Evolutionary conservation across 2,888 invertebrate genomes (phyloP).

Genomic region (Pteria penguin): DNA sequence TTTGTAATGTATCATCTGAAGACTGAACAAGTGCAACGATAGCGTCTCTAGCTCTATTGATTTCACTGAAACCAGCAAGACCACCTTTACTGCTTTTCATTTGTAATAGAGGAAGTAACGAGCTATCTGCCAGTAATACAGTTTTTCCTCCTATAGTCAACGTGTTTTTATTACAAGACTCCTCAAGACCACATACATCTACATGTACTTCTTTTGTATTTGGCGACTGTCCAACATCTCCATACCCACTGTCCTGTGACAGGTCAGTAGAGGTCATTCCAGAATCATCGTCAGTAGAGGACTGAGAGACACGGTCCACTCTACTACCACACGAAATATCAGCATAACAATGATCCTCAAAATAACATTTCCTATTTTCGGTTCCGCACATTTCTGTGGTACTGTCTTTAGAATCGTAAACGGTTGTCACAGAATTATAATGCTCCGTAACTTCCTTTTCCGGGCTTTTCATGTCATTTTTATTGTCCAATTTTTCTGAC

Average conservation of each 20-base stretch:
- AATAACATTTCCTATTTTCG: neutral
- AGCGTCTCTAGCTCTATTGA: conserved; percentile 33
- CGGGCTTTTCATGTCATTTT: neutral
- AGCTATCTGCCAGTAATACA: neutral
- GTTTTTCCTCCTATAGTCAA: neutral
- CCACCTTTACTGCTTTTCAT: neutral
- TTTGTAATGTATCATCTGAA: conserved; percentile 1
- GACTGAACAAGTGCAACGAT: conserved; percentile 25
- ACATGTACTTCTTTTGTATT: conserved; percentile 20
- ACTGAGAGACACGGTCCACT: neutral
- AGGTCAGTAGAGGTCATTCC: conserved; percentile 39
- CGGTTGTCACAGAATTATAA: neutral
- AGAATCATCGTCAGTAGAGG: neutral
- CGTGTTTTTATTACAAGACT: neutral
- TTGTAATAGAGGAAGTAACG: neutral
- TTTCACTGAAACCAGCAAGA: conserved; percentile 22
- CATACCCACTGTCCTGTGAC: conserved; percentile 63
- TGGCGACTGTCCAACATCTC: conserved; percentile 54
- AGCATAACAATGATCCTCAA: conserved; percentile 57
- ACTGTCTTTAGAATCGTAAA: conserved; percentile 26
- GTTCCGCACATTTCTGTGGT: conserved; percentile 18
- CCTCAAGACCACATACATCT: neutral
- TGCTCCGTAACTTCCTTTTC: neutral
- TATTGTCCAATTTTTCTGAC: neutral
- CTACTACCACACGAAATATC: conserved; percentile 2